Percentiles rank a stretch among this genome's conserved stretches.
phyloP scores from a whole-genome alignment of 1,140 invertebrate species.

The Leguminivora glycinivorella region DNA sequence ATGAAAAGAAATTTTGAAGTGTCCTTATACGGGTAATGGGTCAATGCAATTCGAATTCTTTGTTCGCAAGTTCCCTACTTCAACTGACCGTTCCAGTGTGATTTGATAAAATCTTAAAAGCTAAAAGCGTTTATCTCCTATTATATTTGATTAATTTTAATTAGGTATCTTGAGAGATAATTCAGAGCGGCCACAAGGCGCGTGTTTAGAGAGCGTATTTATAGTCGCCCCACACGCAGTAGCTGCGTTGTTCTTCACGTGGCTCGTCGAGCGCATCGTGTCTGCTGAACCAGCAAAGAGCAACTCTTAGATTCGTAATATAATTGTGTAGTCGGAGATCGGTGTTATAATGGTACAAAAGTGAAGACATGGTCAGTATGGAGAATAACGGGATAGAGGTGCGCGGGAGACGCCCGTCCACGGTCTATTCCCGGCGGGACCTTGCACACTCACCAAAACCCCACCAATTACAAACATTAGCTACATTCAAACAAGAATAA shows the following conservation, averaged over 20 bases:
- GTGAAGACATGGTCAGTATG: background rate
- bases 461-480: conserved; percentile 26
- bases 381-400: conserved; percentile 34
- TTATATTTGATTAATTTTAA: conserved; percentile 24
- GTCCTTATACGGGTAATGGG: background rate
- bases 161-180: conserved; percentile 32
- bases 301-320: background rate
- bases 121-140: background rate
- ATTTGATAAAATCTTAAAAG: background rate
- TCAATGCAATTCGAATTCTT: background rate
- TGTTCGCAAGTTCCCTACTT: background rate
- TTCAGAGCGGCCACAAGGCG: conserved; percentile 43
- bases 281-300: background rate
- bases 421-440: conserved; percentile 60
- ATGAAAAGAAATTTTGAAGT: conserved; percentile 4
- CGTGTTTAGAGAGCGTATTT: conserved; percentile 52
- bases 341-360: background rate
- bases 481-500: background rate
- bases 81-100: background rate
- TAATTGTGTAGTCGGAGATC: background rate
- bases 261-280: background rate
- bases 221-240: conserved; percentile 65
- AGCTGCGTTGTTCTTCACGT: conserved; percentile 30
- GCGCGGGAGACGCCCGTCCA: conserved; percentile 56
- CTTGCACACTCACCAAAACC: conserved; percentile 46